Percentiles rank a stretch among this genome's conserved stretches.
Evolutionary conservation across 2,113 vertebrate species (phyloP).

Genomic region (Callospermophilus lateralis): DNA sequence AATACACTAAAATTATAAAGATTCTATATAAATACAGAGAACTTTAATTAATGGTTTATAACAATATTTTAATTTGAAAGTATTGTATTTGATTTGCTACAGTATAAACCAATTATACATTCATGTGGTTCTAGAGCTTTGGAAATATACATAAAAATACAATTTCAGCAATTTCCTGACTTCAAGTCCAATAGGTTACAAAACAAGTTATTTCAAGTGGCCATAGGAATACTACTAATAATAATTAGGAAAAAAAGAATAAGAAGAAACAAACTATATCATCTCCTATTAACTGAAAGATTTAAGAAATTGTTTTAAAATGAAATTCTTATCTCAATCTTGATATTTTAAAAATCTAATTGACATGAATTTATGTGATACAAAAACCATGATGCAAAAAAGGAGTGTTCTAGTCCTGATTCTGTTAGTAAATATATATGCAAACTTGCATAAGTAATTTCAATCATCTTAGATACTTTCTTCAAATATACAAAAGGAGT

Average conservation of each 20-base stretch:
- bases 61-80: conserved; percentile 3
- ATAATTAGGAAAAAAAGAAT: neutral
- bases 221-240: neutral
- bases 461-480: neutral
- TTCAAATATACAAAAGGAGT: neutral
- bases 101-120: neutral
- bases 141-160: neutral
- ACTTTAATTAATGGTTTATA: neutral
- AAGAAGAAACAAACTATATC: neutral
- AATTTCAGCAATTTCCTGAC: neutral
- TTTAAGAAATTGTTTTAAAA: neutral
- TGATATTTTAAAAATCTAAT: neutral
- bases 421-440: neutral
- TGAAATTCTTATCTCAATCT: neutral
- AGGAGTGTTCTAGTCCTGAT: neutral
- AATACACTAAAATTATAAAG: neutral
- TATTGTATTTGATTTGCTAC: neutral
- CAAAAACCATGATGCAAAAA: neutral
- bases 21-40: neutral
- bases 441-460: neutral
- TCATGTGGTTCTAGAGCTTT: neutral
- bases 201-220: neutral
- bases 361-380: neutral
- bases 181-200: neutral
- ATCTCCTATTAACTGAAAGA: neutral